These are phyloP conservation scores for Zingel zingel DNA, from an alignment of 2,113 vertebrate species.

Conservation along the genomic window DNA sequence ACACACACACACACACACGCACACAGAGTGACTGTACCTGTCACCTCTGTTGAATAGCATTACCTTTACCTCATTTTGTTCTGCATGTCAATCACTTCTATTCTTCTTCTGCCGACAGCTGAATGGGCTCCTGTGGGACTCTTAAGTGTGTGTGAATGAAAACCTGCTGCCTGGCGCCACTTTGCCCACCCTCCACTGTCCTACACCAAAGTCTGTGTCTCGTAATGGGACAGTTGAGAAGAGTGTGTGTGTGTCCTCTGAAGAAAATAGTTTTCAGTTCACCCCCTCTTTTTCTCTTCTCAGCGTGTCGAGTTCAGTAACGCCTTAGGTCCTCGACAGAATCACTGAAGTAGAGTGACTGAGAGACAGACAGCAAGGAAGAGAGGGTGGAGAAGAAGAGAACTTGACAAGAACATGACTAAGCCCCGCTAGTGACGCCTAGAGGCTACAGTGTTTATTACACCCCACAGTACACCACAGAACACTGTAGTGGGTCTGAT, in stretches of 20 bases:
- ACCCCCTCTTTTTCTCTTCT: slow-evolving; percentile 17
- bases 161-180: slow-evolving; percentile 78
- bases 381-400: background rate
- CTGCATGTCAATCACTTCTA: slow-evolving; percentile 80
- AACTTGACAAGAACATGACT: slow-evolving; percentile 31
- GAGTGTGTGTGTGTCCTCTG: slow-evolving; percentile 14
- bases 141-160: slow-evolving; percentile 7
- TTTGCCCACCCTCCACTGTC: slow-evolving; percentile 71
- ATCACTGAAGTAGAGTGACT: slow-evolving; percentile 32
- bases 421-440: slow-evolving; percentile 6
- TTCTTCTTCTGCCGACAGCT: slow-evolving; percentile 78
- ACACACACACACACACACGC: slow-evolving; percentile 47
- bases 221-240: slow-evolving; percentile 68
- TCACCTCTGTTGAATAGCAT: slow-evolving; percentile 82
- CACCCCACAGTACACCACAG: background rate
- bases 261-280: slow-evolving; percentile 51
- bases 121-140: slow-evolving; percentile 76
- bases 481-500: background rate
- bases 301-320: slow-evolving; percentile 44
- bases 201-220: slow-evolving; percentile 48
- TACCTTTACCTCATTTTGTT: slow-evolving; percentile 84
- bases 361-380: slow-evolving; percentile 22
- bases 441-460: slow-evolving; percentile 14
- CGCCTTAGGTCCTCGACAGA: slow-evolving; percentile 51
- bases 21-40: slow-evolving; percentile 73